These are phyloP conservation scores for Acipenser oxyrinchus DNA, from an alignment of 2,797 vertebrate genomes.

Conservation along the genomic window DNA sequence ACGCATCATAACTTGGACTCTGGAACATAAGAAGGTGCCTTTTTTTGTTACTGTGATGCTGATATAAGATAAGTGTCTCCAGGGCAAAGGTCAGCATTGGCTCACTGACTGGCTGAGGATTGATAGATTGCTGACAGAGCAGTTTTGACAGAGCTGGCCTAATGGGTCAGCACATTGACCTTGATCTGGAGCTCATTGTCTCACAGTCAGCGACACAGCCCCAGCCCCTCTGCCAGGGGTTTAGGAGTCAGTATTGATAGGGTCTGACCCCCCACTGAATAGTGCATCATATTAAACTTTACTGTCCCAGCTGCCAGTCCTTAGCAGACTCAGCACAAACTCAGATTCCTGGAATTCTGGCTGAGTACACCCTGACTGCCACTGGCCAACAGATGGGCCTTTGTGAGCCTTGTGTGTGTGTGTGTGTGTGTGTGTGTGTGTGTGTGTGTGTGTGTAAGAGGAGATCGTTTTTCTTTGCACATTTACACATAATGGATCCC, in stretches of 20 bases:
- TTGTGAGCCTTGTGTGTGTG: slow-evolving; percentile 12
- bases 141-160: slow-evolving; percentile 34
- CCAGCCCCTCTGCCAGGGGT: slow-evolving; percentile 6
- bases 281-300: slow-evolving; percentile 33
- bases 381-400: slow-evolving; percentile 25
- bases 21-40: slow-evolving; percentile 28
- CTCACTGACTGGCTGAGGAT: slow-evolving; percentile 7
- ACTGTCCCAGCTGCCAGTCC: slow-evolving; percentile 31
- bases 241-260: slow-evolving; percentile 25
- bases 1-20: slow-evolving; percentile 26
- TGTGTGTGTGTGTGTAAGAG: not conserved
- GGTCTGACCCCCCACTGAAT: slow-evolving; percentile 31
- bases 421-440: not conserved
- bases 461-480: not conserved
- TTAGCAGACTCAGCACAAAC: slow-evolving; percentile 18
- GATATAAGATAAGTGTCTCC: slow-evolving; percentile 34
- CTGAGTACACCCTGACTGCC: not conserved
- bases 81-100: slow-evolving; percentile 29
- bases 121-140: slow-evolving; percentile 47
- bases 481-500: not conserved
- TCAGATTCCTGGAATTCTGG: slow-evolving; percentile 21
- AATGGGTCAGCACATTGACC: slow-evolving; percentile 46
- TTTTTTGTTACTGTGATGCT: slow-evolving; percentile 26
- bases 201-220: slow-evolving; percentile 9
- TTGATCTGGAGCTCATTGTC: slow-evolving; percentile 25